A percentile compares a stretch with the other conserved stretches of the same genome.
Conservation (phyloP, 2,888 invertebrate genomes). For the Eupithecia tripunctaria region DNA sequence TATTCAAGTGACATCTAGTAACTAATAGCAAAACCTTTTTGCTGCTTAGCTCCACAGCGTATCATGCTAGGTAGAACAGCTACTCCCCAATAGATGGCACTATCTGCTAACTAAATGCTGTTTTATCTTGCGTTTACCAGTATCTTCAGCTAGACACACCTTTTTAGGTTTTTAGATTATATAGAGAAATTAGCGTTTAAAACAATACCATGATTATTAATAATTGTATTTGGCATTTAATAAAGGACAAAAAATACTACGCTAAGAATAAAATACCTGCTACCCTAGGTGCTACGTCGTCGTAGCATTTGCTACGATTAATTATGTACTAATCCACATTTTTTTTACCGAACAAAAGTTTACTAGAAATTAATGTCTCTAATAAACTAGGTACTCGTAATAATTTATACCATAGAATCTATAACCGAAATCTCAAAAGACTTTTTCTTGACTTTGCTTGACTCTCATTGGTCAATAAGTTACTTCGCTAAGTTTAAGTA, state of each 20-base stretch:
- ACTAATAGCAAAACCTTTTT: slow-evolving; percentile 11
- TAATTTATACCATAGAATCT: too few relatives aligned
- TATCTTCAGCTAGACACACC: background rate
- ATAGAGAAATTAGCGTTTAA: background rate
- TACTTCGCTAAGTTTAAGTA: too few relatives aligned
- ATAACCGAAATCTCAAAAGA: background rate
- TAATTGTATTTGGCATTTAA: too few relatives aligned
- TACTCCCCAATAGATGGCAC: slow-evolving; percentile 52
- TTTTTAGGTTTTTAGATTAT: background rate
- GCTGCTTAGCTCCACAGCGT: background rate
- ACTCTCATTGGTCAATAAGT: slow-evolving; percentile 3
- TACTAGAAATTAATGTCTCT: too few relatives aligned
- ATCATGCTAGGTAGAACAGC: background rate
- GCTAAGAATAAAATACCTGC: background rate
- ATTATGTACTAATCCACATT: too few relatives aligned
- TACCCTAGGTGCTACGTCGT: background rate
- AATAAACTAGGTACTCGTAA: too few relatives aligned
- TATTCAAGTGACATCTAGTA: slow-evolving; percentile 14
- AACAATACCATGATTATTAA: background rate
- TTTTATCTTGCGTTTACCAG: background rate
- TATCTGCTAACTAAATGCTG: background rate
- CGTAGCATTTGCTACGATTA: background rate
- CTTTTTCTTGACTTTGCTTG: background rate
- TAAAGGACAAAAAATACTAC: background rate
- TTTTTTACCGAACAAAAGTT: too few relatives aligned